phyloP scores from a whole-genome alignment of 2,797 vertebrate genomes.

The Aphelocoma californica region DNA sequence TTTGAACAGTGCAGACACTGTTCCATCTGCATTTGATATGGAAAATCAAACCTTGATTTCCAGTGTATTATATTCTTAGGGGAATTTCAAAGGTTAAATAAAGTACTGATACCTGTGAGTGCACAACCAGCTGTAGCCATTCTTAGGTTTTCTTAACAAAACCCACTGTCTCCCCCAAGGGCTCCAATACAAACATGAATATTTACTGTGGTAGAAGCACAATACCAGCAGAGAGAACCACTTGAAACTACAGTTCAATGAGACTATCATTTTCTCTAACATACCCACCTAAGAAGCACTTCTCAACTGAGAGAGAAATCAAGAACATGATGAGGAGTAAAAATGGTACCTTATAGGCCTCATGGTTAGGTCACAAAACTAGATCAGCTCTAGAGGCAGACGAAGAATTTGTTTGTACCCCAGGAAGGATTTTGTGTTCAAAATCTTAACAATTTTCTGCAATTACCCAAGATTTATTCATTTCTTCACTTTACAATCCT shows the following conservation, averaged over 20 bases:
- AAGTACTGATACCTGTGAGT: neutral
- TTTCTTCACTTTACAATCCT: neutral
- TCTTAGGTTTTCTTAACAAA: neutral
- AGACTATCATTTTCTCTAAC: neutral
- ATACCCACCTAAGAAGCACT: neutral
- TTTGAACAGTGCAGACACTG: neutral
- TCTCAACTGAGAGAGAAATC: neutral
- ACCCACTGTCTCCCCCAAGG: rapidly evolving
- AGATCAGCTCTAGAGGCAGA: neutral
- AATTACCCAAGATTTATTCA: neutral
- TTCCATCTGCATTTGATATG: neutral
- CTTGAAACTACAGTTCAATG: neutral
- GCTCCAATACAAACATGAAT: neutral
- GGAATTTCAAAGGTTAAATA: neutral
- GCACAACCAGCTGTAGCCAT: neutral
- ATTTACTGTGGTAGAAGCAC: neutral
- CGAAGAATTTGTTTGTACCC: neutral
- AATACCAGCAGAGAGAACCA: neutral
- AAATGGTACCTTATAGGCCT: rapidly evolving
- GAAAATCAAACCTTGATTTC: neutral
- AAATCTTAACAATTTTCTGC: neutral
- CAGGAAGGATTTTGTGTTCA: neutral
- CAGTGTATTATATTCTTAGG: neutral
- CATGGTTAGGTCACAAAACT: neutral
- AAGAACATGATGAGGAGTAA: neutral